Percentiles rank a stretch among this genome's conserved stretches.
These are phyloP conservation scores for Venustaconcha ellipsiformis DNA, from an alignment of 1,140 invertebrate genomes.

Conservation along the genomic window DNA sequence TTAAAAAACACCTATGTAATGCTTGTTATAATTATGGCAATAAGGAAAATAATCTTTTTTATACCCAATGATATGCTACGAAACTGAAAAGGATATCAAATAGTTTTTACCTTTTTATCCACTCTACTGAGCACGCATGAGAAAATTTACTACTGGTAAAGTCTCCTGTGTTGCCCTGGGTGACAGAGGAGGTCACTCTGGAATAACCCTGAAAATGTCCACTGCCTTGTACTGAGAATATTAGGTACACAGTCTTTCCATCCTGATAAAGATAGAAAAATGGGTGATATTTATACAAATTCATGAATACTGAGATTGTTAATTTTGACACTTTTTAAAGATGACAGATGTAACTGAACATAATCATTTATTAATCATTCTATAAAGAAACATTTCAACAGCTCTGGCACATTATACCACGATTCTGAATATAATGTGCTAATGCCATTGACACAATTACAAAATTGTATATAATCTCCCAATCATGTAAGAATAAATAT, in stretches of 20 bases:
- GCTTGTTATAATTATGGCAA: no score
- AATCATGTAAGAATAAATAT: no score
- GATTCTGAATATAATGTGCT: no score
- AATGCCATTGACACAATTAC: no score
- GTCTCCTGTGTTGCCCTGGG: no score
- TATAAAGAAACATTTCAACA: not conserved
- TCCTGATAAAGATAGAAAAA: constrained; percentile 59
- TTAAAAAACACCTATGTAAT: no score
- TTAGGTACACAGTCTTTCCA: constrained; percentile 70
- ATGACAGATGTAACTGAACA: not conserved
- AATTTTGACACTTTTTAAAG: no score
- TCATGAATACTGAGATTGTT: no score
- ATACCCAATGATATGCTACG: not conserved
- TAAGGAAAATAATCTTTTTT: not conserved
- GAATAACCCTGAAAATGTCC: constrained; percentile 74
- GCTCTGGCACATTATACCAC: no score
- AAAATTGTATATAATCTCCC: no score
- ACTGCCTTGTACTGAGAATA: constrained; percentile 73
- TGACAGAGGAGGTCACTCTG: constrained; percentile 61
- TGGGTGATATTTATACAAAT: no score
- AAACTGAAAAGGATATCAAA: constrained; percentile 2
- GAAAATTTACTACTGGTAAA: no score
- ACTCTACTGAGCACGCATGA: constrained; percentile 67
- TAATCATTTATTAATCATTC: not conserved
- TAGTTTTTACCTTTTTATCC: constrained; percentile 69